A percentile compares a stretch with the other conserved stretches of the same genome.
Evolutionary conservation across 2,113 vertebrate species (phyloP).

Genomic region (Prunella fulvescens): DNA sequence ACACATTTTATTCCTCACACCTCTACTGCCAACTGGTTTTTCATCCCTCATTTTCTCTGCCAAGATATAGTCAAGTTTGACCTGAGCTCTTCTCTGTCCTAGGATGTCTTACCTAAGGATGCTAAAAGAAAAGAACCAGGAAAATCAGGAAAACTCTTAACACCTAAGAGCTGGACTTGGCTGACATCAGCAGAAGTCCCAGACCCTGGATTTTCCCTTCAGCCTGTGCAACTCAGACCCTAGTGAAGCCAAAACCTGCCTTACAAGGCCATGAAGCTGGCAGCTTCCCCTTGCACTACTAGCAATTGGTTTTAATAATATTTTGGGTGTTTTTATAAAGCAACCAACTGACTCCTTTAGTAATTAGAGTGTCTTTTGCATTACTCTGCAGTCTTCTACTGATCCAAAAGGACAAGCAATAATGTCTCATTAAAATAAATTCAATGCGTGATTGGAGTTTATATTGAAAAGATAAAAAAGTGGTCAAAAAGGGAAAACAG

Average conservation of each 20-base stretch:
- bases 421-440: slow-evolving; percentile 43
- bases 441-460: not conserved
- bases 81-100: not conserved
- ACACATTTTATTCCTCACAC: not conserved
- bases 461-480: not conserved
- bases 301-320: not conserved
- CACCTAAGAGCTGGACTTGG: not conserved
- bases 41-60: not conserved
- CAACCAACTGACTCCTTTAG: slow-evolving; percentile 42
- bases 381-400: slow-evolving; percentile 56
- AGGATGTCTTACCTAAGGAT: not conserved
- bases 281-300: not conserved
- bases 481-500: not conserved
- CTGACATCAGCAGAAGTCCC: not conserved
- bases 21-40: not conserved
- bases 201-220: not conserved
- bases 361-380: slow-evolving; percentile 63
- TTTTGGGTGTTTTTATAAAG: slow-evolving; percentile 31
- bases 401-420: slow-evolving; percentile 54
- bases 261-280: rapidly evolving
- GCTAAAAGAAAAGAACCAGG: not conserved
- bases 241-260: not conserved
- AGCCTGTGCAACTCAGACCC: not conserved
- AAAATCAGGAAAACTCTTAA: not conserved
- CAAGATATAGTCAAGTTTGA: not conserved